These are phyloP conservation scores for Brachionus sp. DNA, from an alignment of 1,140 invertebrate species.

Conservation along the genomic window DNA sequence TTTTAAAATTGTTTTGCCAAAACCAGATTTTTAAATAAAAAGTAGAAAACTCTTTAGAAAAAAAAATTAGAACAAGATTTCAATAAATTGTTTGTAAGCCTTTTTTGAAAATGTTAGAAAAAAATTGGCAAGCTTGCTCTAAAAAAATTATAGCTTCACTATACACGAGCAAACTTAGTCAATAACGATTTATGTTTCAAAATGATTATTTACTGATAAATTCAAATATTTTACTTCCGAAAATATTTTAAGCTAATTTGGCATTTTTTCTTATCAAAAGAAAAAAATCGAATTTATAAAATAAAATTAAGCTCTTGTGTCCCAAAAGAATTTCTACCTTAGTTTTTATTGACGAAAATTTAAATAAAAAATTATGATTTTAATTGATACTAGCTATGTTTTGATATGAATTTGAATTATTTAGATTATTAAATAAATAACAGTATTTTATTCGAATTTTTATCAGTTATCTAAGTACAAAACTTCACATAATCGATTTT, in stretches of 20 bases:
- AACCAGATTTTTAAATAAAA: conserved; percentile 29
- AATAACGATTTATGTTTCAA: not conserved
- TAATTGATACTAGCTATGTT: too few relatives aligned
- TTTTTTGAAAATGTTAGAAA: not conserved
- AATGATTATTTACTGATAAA: not conserved
- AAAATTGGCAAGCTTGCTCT: not conserved
- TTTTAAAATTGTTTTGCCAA: conserved; percentile 12
- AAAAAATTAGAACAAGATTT: conserved; percentile 12
- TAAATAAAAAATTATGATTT: too few relatives aligned
- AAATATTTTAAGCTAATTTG: not conserved
- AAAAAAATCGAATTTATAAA: not conserved
- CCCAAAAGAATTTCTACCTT: not conserved
- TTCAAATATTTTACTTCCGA: not conserved
- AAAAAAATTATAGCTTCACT: not conserved
- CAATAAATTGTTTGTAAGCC: not conserved
- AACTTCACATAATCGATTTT: not conserved
- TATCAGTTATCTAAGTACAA: not conserved
- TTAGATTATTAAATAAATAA: not conserved
- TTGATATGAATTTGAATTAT: not conserved
- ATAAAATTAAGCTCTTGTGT: not conserved
- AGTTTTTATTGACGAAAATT: not conserved
- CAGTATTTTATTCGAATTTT: not conserved
- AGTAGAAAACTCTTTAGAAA: not conserved
- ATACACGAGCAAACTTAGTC: not conserved
- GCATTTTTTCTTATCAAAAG: not conserved